Percentiles rank a stretch among this genome's conserved stretches.
Evolutionary conservation across 2,888 invertebrate genomes (phyloP).

Genomic region (Carcina quercana): DNA sequence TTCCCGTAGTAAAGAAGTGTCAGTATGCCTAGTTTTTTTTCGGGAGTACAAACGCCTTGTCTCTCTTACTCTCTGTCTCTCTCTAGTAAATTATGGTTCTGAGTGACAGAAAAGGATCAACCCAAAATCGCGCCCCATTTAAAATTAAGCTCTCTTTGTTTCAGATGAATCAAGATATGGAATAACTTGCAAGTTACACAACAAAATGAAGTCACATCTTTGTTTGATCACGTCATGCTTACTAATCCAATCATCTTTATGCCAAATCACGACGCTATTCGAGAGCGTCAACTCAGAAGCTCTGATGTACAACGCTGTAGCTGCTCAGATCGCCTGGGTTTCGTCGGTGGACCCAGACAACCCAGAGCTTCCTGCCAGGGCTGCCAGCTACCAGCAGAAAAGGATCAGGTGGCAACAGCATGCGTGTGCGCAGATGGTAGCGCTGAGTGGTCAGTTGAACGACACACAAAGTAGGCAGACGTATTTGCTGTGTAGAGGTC

Average conservation of each 20-base stretch:
- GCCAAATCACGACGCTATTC: conserved; percentile 30
- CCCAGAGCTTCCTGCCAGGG: conserved; percentile 26
- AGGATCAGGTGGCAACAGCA: conserved; percentile 42
- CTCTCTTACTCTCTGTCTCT: too few species aligned
- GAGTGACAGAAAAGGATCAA: too few species aligned
- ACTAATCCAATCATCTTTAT: conserved; percentile 16
- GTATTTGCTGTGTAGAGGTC: conserved; percentile 77
- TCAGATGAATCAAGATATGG: background rate
- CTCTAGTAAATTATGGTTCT: too few species aligned
- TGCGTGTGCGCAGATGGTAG: conserved; percentile 34
- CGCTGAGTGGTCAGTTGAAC: conserved; percentile 32
- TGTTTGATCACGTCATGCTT: conserved; percentile 1
- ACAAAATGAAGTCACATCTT: conserved; percentile 1
- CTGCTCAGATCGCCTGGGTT: conserved; percentile 55
- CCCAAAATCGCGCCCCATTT: too few species aligned
- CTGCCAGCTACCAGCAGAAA: conserved; percentile 36
- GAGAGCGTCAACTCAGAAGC: conserved; percentile 41
- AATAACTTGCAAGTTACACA: background rate
- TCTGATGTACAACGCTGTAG: conserved; percentile 38
- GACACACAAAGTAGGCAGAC: conserved; percentile 64
- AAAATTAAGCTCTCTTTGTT: too few species aligned
- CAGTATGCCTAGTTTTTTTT: too few species aligned
- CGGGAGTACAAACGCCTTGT: too few species aligned
- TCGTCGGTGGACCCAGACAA: conserved; percentile 40
- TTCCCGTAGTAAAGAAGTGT: too few species aligned